These are phyloP conservation scores for Rhyacichthys aspro DNA, from an alignment of 2,797 vertebrate genomes.

Conservation along the genomic window DNA sequence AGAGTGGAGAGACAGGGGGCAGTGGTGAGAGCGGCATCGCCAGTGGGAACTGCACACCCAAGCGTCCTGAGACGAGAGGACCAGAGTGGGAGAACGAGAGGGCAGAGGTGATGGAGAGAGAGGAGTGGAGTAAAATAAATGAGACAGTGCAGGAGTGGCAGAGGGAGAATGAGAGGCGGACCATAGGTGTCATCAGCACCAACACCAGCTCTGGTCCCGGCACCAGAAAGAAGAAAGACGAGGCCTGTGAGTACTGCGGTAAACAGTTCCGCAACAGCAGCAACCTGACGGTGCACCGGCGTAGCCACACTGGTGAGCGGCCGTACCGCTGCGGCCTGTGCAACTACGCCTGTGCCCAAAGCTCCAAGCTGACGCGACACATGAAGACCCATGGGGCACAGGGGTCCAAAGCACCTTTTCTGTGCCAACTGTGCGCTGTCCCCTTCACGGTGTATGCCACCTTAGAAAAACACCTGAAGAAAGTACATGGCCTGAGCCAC, in stretches of 20 bases:
- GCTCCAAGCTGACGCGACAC: slow-evolving; percentile 88
- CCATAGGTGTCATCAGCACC: slow-evolving; percentile 10
- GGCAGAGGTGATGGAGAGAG: slow-evolving; percentile 55
- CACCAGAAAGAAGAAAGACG: slow-evolving; percentile 78
- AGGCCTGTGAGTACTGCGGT: slow-evolving; percentile 80
- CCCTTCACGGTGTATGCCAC: slow-evolving; percentile 85
- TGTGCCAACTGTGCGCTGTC: slow-evolving; percentile 75
- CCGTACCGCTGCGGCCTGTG: slow-evolving; percentile 87
- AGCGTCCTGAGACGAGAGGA: slow-evolving; percentile 67
- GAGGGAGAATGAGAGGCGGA: slow-evolving; percentile 68
- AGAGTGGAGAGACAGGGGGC: slow-evolving; percentile 82
- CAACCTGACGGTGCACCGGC: slow-evolving; percentile 80
- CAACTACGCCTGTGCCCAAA: slow-evolving; percentile 88
- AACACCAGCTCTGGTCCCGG: background rate
- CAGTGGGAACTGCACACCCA: slow-evolving; percentile 84
- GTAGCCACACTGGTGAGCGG: slow-evolving; percentile 89
- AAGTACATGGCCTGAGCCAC: slow-evolving; percentile 81
- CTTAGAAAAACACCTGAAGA: slow-evolving; percentile 85
- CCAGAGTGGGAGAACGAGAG: slow-evolving; percentile 68
- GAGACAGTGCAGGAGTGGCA: slow-evolving; percentile 78
- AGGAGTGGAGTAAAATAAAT: slow-evolving; percentile 65
- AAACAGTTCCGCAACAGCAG: slow-evolving; percentile 85
- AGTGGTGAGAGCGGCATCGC: slow-evolving; percentile 87
- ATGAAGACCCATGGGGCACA: slow-evolving; percentile 86
- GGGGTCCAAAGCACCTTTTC: slow-evolving; percentile 67